phyloP scores from a whole-genome alignment of 2,113 vertebrate species.

The Gallinago jamesoni region DNA sequence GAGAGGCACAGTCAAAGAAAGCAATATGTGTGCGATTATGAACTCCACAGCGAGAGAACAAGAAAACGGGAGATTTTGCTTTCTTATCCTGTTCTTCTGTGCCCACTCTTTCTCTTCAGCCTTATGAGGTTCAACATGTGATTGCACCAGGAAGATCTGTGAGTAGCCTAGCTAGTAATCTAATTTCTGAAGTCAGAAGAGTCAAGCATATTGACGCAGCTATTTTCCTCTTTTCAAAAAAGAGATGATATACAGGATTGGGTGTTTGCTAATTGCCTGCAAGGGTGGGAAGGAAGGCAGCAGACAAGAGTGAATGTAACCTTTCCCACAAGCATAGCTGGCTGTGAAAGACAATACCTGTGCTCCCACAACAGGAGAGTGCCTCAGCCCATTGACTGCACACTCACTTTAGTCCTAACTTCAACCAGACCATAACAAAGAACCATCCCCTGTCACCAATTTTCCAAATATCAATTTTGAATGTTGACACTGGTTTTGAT shows the following conservation, averaged over 20 bases:
- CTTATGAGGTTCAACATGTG: background rate
- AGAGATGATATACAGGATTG: background rate
- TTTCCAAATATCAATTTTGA: background rate
- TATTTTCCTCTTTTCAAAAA: background rate
- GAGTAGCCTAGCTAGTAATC: background rate
- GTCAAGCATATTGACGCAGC: background rate
- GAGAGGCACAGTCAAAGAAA: background rate
- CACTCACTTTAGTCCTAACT: background rate
- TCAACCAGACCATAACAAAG: background rate
- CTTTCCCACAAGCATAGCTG: background rate
- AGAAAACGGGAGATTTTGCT: background rate
- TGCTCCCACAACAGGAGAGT: background rate
- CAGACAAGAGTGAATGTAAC: background rate
- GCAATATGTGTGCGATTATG: background rate
- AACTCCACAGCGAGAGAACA: background rate
- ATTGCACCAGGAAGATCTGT: background rate
- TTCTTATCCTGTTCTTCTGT: background rate
- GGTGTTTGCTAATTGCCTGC: background rate
- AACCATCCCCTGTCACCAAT: background rate
- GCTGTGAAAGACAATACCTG: background rate
- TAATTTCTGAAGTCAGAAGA: background rate
- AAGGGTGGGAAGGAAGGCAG: background rate
- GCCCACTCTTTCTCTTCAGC: background rate
- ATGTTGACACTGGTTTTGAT: background rate
- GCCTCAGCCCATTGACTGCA: background rate